Base-by-base conservation (phyloP, 2,888 invertebrate genomes). In the Suillia variegata region DNA sequence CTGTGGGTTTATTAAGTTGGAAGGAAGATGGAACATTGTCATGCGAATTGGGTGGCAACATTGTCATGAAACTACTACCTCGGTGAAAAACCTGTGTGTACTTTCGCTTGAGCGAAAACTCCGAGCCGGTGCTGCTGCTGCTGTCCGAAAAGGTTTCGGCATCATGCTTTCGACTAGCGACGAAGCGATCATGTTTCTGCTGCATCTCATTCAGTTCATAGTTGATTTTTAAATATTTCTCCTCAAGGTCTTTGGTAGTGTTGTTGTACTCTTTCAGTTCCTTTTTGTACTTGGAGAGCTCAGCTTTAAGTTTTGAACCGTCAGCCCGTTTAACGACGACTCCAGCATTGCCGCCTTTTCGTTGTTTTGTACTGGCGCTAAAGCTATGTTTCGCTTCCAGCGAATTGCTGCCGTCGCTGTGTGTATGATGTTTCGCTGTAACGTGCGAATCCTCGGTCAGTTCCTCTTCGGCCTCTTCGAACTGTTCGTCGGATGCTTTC, bases 191-290 rank as follows among this genome's bases (percentile, higher is more conserved):
- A 48, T 80, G 78, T 31, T 77, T 77, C 55, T 73, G 68, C 56
- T 79, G 74, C 70, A 79, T 72, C 61, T 76, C 74, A 51, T 63
- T 70, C n/a, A 79, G 67, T 61, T 80, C 77, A 8, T 62, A 61
- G 57, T 79, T 80, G 50, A 80, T 74, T 56, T 72, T 75, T 63
- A 76, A 67, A 48, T 78, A 79, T 51, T 79, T 77, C 56, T 75
- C 70, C 52, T 78, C 76, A 33, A 77, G 67, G 49, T 70, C 70
- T 56, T 75, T 73, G 15, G 77, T 76, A 10, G 72, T 74, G 24
- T 75, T 74, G 20, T 75, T 75, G 59, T 76, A 78, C 17, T 78
- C 74, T 47, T 69, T 69, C 1, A 78, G 65, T 58, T 78, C 78
- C 60, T 73, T 71, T 54, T 73, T 74, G 61, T 77, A 78, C 57